These are phyloP conservation scores for Pardosa pseudoannulata DNA, from an alignment of 2,888 invertebrate species.

Conservation along the genomic window DNA sequence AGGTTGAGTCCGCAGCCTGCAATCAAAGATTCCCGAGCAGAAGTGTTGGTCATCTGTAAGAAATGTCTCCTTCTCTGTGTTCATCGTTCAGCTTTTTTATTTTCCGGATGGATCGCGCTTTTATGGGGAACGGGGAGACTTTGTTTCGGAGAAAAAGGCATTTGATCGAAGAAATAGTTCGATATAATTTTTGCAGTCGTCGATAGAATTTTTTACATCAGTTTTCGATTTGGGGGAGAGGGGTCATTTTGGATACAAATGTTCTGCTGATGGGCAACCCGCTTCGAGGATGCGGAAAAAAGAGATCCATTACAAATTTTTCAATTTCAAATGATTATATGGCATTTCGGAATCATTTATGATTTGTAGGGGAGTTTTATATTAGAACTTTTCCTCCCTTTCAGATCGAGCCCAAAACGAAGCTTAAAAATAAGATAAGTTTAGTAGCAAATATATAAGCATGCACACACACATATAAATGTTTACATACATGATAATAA, in stretches of 20 bases:
- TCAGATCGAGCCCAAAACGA: too few relatives aligned
- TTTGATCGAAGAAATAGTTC: conserved; percentile 17
- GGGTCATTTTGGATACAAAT: neutral
- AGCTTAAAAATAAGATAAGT: too few relatives aligned
- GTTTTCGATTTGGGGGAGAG: conserved; percentile 17
- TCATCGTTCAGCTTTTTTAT: conserved; percentile 27
- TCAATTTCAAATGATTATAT: too few relatives aligned
- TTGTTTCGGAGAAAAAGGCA: conserved; percentile 14
- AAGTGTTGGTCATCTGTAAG: conserved; percentile 21
- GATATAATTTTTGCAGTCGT: conserved; percentile 1
- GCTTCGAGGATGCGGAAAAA: too few relatives aligned
- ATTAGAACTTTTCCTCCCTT: too few relatives aligned
- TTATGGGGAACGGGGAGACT: conserved; percentile 1
- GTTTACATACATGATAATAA: too few relatives aligned
- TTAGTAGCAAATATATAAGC: too few relatives aligned
- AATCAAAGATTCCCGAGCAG: conserved; percentile 13
- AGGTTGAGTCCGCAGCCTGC: neutral
- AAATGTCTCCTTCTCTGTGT: conserved; percentile 18
- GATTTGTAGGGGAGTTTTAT: too few relatives aligned
- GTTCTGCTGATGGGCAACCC: too few relatives aligned
- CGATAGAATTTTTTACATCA: conserved; percentile 20
- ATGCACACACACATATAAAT: too few relatives aligned
- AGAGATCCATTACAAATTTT: too few relatives aligned
- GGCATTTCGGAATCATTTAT: too few relatives aligned
- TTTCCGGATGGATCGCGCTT: conserved; percentile 8